Evolutionary conservation across 2,797 vertebrate species (phyloP), one percentile per base, ranked within the genome.

Genomic region (Melanogrammus aeglefinus): DNA sequence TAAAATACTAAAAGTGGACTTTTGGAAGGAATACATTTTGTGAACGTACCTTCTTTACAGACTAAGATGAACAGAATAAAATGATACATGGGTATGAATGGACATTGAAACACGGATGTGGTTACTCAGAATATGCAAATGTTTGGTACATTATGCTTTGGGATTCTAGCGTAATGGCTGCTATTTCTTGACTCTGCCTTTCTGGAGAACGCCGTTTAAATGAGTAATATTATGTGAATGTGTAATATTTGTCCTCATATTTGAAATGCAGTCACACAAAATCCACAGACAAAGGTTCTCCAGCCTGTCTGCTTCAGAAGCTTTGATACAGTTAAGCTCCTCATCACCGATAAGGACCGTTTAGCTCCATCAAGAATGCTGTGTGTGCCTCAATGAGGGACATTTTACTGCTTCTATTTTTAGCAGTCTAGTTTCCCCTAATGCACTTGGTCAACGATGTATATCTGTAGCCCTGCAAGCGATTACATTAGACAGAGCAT

Each of bases 341-440:
- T 63, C 57, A 31, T 71, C 12, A 16, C 69, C 51, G 31, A 81
- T 87, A 78, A 82, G 82, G 57, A 85, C 63, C 13, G 63, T 84
- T 88, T 79, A 79, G 47, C 74, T 84, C 76, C 79, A 85, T 79
- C 78, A 21, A 75, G 35, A 75, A 75, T 4, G 38, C 21, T 33
- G 77, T 69, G 24, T 76, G 78, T 72, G 75, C 75, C 73, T 38
- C 76, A 73, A 79, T 81, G 51, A 76, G 47, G 8, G 35, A 27
- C 16, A 35, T 77, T 79, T 66, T 1, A 8, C 35, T 24, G 75
- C 83, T 79, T 66, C 51, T 35, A 74, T 29, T 74, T 1, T 82
- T 78, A 81, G 31, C 39, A n/a, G 35, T 77, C 24, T 75, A 14
- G 9, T 76, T 73, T 74, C 14, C 13, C 47, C 70, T 18, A 57